phyloP scores from a whole-genome alignment of 2,113 vertebrate genomes.

The Oenanthe melanoleuca region DNA sequence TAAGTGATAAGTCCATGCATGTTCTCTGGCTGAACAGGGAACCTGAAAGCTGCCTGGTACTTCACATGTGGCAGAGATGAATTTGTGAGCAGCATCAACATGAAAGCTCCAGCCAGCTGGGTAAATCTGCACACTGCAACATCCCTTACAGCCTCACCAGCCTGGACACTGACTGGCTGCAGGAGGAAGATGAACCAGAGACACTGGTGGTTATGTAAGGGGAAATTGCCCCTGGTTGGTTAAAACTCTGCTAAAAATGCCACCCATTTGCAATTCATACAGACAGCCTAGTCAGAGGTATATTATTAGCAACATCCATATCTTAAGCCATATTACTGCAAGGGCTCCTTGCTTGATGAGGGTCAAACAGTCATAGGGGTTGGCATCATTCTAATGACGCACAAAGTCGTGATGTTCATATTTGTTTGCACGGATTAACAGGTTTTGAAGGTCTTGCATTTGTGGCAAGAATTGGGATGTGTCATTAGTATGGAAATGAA shows the following conservation, averaged over 20 bases:
- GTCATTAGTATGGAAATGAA: neutral
- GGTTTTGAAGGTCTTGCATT: neutral
- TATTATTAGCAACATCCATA: neutral
- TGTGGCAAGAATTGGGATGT: neutral
- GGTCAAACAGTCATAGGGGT: fast-evolving
- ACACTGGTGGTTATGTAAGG: neutral
- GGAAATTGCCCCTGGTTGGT: neutral
- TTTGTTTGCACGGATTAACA: neutral
- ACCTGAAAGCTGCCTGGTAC: neutral
- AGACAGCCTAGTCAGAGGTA: neutral
- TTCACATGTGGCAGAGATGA: neutral
- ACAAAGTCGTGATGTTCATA: neutral
- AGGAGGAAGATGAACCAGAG: neutral
- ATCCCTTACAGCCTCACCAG: neutral
- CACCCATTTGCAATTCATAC: neutral
- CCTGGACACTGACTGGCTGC: neutral
- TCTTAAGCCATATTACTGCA: neutral
- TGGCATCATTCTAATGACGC: neutral
- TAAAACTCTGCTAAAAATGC: conserved; percentile 1
- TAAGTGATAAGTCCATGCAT: neutral
- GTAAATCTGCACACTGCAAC: neutral
- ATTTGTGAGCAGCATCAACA: neutral
- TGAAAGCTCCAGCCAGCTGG: neutral
- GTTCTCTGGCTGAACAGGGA: neutral
- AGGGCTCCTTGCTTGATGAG: neutral